Evolutionary conservation across 2,888 invertebrate genomes (phyloP), one percentile per base, ranked within the genome.

Genomic region (Drosophila histrio): DNA sequence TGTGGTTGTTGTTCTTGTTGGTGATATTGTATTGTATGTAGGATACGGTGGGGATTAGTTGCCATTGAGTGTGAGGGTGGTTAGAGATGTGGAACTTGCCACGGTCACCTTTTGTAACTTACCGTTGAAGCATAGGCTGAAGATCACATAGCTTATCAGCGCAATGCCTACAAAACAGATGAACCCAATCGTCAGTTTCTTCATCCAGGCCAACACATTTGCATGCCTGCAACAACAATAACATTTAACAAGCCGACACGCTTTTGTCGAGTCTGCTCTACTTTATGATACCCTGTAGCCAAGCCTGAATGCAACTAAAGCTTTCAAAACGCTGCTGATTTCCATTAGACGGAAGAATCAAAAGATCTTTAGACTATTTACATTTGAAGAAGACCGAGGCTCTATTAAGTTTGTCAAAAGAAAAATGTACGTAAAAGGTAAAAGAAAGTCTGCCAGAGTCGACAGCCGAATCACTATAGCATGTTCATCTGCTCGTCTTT

Each of bases 101-200:
- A 38, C n/a, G 24, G 11, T 34, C 8, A 19, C 30, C 46, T 24
- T 11, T 13, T 36, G 8, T 11, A 43, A 90, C 91, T 90, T 80
- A 91, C 91, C 90, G 70, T 89, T 91, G 57, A 91, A 90, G 47
- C 89, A 90, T n/a, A 91, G 81, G 64, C 90, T 91, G 65, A 91
- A 88, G 63, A 91, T 88, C 66, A 91, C 90, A 41, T 91, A 91
- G 75, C 90, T 85, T 22, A 91, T 90, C 69, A 91, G 77, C 30
- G 91, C 90, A 46, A 91, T 83, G 30, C 91, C 91, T 58, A 91
- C 85, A 49, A 91, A 90, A 64, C 91, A 91, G 70, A 91, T 90
- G 24, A 91, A 68, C 44, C 87, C 89, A 54, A 91, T 91, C 64
- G 91, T 91, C 57, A 91, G 73, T 63, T 90, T 90, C 68, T 91